Conservation (phyloP, 2,888 invertebrate genomes). For the Abscondita cerata region DNA sequence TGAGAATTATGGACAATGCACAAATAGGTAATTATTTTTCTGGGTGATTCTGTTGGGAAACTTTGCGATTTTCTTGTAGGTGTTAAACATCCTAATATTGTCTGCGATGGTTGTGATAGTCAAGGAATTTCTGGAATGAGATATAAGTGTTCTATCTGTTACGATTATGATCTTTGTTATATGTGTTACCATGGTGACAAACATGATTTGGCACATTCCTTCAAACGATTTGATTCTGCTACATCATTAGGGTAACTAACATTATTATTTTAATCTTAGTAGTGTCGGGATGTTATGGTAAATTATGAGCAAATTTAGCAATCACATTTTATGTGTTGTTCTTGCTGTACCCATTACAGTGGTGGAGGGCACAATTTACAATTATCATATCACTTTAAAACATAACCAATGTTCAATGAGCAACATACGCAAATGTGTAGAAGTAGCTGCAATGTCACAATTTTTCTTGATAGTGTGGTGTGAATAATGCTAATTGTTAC, state of each 20-base stretch:
- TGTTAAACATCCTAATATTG: constrained; percentile 80
- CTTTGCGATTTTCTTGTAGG: constrained; percentile 59
- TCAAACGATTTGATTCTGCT: constrained; percentile 77
- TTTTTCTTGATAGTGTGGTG: no score
- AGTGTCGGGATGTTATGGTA: no score
- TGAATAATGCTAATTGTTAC: no score
- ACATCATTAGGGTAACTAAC: constrained; percentile 75
- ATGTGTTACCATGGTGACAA: constrained; percentile 84
- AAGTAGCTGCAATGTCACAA: no score
- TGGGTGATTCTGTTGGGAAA: neutral
- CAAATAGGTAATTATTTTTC: constrained; percentile 71
- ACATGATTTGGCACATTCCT: constrained; percentile 79
- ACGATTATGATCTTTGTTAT: constrained; percentile 85
- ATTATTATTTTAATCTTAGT: no score
- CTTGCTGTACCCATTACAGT: no score
- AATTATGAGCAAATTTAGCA: no score
- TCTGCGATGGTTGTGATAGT: constrained; percentile 81
- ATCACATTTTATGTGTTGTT: no score
- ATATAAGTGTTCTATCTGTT: constrained; percentile 81
- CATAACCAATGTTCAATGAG: no score
- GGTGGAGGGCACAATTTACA: no score
- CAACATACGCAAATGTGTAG: no score
- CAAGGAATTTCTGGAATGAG: constrained; percentile 81
- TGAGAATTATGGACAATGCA: constrained; percentile 83
- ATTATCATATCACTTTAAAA: no score